Base-by-base conservation (phyloP, 2,113 vertebrate genomes). In the Callochromis pleurospilus region DNA sequence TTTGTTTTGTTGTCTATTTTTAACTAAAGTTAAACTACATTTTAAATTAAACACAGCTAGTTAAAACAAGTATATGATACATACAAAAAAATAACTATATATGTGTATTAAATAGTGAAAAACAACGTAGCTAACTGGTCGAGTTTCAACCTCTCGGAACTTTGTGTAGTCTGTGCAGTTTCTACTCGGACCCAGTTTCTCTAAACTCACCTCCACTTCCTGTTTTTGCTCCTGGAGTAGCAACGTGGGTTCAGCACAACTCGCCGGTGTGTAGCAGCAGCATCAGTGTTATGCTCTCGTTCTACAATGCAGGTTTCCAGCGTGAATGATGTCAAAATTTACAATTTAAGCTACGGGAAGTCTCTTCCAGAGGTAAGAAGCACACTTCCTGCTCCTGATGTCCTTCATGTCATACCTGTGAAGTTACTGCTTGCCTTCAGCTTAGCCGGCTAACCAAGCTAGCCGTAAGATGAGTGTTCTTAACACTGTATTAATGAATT, bases 301-400 rank as follows among this genome's bases (percentile, higher is more conserved):
- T 51, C 4, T 36, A 81, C 1, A 14, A 99, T 99, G 99, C 99
- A 99, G 97, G 97, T 99, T 19, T 98, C 98, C 8, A 98, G 96
- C 86, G 97, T 99, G 62, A 99, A 99, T 84, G 97, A 99, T 86
- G 98, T 99, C 89, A 99, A 99, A 95, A 97, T 99, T 87, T 99
- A 99, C 90, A 99, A 98, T 79, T 95, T 99, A n/a, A 99, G 98
- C 84, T 97, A 97, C 17, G 98, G 98, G 49, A 98, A 98, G 94
- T 99, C 98, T 83, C 97, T 99, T 6, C 99, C 99, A 0, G 98
- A 99, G 98, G 98, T 99, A 94, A 97, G 96, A 81, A 38, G 2
- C 29, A 2, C 5, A 14, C 13, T 6, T 4, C 45, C 73, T 3
- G 2, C 3, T 58, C 4, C 7, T 19, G 10, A 24, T 3, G 13